These are phyloP conservation scores for Sparidentex hasta DNA, from an alignment of 2,797 vertebrate species.

Conservation along the genomic window DNA sequence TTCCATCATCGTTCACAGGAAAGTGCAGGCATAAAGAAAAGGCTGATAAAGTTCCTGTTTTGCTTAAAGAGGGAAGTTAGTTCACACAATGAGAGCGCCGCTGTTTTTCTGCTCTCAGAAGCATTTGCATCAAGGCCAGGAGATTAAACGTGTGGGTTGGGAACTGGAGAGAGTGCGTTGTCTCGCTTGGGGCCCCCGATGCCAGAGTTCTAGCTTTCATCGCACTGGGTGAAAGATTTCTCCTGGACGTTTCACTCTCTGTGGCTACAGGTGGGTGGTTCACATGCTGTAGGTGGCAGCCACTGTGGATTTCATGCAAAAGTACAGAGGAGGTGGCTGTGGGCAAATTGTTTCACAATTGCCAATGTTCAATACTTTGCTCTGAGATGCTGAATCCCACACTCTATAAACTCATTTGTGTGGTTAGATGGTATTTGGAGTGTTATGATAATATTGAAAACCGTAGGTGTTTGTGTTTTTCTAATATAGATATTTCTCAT, in stretches of 20 bases:
- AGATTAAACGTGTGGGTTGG: slow-evolving; percentile 86
- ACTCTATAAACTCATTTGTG: slow-evolving; percentile 64
- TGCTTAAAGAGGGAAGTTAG: slow-evolving; percentile 80
- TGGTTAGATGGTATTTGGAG: slow-evolving; percentile 63
- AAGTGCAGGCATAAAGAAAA: slow-evolving; percentile 49
- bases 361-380: slow-evolving; percentile 70
- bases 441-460: slow-evolving; percentile 63
- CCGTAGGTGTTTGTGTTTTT: slow-evolving; percentile 64
- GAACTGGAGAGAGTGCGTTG: slow-evolving; percentile 80
- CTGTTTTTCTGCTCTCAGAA: slow-evolving; percentile 77
- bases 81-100: slow-evolving; percentile 68
- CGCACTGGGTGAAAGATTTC: slow-evolving; percentile 79
- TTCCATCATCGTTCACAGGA: slow-evolving; percentile 59
- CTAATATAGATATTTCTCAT: slow-evolving; percentile 46
- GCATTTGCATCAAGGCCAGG: slow-evolving; percentile 86
- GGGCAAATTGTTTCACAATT: slow-evolving; percentile 77
- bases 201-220: slow-evolving; percentile 81
- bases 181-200: slow-evolving; percentile 76
- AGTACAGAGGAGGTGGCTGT: slow-evolving; percentile 81
- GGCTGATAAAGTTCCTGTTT: slow-evolving; percentile 77
- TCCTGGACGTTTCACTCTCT: slow-evolving; percentile 77
- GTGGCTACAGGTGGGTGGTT: slow-evolving; percentile 83
- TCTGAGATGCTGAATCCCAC: slow-evolving; percentile 65
- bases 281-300: slow-evolving; percentile 80
- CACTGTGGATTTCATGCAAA: slow-evolving; percentile 73